These are phyloP conservation scores for Leptocoma aspasia DNA, from an alignment of 2,113 vertebrate genomes.

Conservation along the genomic window DNA sequence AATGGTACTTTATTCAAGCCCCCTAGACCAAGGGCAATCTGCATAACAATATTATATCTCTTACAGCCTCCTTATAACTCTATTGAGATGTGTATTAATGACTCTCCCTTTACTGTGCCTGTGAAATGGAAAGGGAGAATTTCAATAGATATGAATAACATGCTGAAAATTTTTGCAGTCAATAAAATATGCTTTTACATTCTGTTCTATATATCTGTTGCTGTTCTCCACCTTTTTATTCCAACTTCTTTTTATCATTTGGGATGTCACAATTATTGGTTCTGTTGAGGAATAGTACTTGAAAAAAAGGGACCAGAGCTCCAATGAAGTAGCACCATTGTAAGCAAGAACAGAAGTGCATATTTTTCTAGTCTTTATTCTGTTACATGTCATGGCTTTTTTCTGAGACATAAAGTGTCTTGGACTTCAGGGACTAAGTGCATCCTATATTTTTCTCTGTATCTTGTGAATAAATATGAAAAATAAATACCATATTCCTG, in stretches of 20 bases:
- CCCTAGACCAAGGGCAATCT: slow-evolving; percentile 65
- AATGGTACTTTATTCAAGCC: slow-evolving; percentile 56
- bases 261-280: not conserved
- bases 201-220: not conserved
- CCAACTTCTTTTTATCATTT: not conserved
- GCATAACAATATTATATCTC: slow-evolving; percentile 32
- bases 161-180: not conserved
- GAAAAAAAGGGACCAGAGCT: not conserved
- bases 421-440: not conserved
- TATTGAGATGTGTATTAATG: not conserved
- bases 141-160: not conserved
- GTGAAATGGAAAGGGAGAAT: not conserved
- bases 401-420: not conserved
- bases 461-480: not conserved
- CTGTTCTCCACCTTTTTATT: not conserved
- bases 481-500: not conserved
- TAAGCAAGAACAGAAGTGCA: not conserved
- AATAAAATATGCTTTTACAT: not conserved
- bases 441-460: not conserved
- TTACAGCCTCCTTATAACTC: slow-evolving; percentile 4
- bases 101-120: not conserved
- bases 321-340: not conserved
- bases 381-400: not conserved
- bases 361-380: not conserved
- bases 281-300: not conserved